These are phyloP conservation scores for Azorinus chamasolen DNA, from an alignment of 2,888 invertebrate genomes.

Conservation along the genomic window DNA sequence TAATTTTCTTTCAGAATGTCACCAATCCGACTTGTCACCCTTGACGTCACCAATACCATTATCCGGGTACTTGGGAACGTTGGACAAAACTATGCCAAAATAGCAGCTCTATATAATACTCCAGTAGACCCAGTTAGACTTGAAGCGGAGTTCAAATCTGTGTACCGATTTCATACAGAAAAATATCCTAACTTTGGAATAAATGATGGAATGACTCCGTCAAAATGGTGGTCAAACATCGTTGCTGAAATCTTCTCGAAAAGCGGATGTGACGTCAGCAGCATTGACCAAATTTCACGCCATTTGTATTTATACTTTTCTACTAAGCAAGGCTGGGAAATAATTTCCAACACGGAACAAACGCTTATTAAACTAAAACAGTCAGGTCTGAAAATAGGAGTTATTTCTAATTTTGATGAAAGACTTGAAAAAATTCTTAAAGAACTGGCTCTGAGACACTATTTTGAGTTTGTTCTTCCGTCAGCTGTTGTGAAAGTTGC, in stretches of 20 bases:
- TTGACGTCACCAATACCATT: constrained; percentile 95
- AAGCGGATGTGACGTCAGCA: constrained; percentile 67
- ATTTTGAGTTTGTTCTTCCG: constrained; percentile 93
- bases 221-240: constrained; percentile 93
- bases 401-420: constrained; percentile 96
- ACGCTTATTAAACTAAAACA: constrained; percentile 66
- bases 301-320: constrained; percentile 89
- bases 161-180: constrained; percentile 90
- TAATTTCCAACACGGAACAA: constrained; percentile 83
- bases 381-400: constrained; percentile 88
- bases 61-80: constrained; percentile 91
- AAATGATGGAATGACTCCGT: constrained; percentile 90
- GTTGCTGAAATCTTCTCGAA: constrained; percentile 90
- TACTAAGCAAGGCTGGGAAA: constrained; percentile 91
- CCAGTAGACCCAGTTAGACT: constrained; percentile 88
- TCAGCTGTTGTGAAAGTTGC: constrained; percentile 92
- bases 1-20: constrained; percentile 46
- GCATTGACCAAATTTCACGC: constrained; percentile 75
- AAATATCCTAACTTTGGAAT: constrained; percentile 94
- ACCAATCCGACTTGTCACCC: constrained; percentile 89
- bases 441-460: constrained; percentile 90
- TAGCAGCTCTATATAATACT: constrained; percentile 91
- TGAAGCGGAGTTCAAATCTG: constrained; percentile 89
- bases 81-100: constrained; percentile 91
- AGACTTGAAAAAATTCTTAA: constrained; percentile 91